These are phyloP conservation scores for Melipona quadrifasciata DNA, from an alignment of 1,140 invertebrate species.

Conservation along the genomic window DNA sequence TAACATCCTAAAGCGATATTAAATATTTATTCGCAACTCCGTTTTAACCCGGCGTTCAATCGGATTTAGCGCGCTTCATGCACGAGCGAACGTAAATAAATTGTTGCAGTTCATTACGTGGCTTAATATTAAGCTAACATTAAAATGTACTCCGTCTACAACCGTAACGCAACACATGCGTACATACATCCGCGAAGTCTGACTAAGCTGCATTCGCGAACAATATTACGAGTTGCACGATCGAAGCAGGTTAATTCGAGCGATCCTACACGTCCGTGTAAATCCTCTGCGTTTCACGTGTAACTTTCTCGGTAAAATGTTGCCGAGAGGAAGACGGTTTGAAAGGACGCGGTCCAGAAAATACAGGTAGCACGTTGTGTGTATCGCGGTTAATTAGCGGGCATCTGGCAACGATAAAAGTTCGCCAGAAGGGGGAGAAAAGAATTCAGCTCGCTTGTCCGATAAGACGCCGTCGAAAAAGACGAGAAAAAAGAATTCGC, in stretches of 20 bases:
- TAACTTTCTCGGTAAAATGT: neutral
- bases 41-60: neutral
- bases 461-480: constrained; percentile 2
- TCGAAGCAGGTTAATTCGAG: neutral
- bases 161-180: too few species aligned
- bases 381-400: constrained; percentile 32
- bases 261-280: neutral
- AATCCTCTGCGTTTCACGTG: neutral
- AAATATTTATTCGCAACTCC: neutral
- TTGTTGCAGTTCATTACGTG: neutral
- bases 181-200: neutral
- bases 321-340: neutral
- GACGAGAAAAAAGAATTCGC: neutral
- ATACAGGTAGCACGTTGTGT: neutral
- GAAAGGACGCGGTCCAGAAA: neutral
- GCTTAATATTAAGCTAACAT: constrained; percentile 1
- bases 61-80: neutral
- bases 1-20: neutral
- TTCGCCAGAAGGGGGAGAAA: neutral
- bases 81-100: neutral
- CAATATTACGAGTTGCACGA: neutral
- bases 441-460: constrained; percentile 39
- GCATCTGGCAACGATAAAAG: constrained; percentile 42
- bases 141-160: neutral
- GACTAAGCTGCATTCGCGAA: neutral